These are phyloP conservation scores for Sapayoa aenigma DNA, from an alignment of 2,113 vertebrate species.

Conservation along the genomic window DNA sequence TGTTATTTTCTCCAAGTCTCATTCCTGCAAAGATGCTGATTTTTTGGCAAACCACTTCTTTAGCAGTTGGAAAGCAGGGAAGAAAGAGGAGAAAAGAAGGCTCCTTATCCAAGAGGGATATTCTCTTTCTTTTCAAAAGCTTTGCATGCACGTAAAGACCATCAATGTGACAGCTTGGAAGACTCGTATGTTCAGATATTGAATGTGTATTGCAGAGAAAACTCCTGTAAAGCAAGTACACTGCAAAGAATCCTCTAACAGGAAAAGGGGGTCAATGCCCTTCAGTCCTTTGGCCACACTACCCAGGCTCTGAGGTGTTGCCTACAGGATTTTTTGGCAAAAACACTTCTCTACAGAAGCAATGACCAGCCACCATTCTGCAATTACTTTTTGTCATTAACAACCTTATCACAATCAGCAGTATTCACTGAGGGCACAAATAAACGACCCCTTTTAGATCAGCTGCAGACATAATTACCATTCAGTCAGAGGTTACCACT, in stretches of 20 bases:
- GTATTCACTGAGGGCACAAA: background rate
- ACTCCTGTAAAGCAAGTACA: background rate
- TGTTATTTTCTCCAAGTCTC: slow-evolving; percentile 54
- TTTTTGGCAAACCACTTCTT: slow-evolving; percentile 37
- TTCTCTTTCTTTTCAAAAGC: background rate
- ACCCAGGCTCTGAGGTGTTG: background rate
- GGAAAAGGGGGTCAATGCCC: background rate
- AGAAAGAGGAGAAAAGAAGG: background rate
- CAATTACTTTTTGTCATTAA: background rate
- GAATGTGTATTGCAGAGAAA: background rate
- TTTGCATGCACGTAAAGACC: background rate
- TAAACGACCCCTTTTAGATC: background rate
- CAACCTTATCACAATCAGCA: background rate
- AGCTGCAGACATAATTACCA: background rate
- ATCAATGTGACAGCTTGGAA: background rate
- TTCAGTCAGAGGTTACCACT: background rate
- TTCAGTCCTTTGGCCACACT: background rate
- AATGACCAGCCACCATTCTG: background rate
- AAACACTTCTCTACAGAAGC: background rate
- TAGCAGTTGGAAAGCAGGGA: background rate
- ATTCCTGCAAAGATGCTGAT: slow-evolving; percentile 18
- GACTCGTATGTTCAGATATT: background rate
- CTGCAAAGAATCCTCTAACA: background rate
- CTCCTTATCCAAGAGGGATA: background rate
- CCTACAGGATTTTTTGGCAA: background rate